A percentile compares a stretch with the other conserved stretches of the same genome.
These are phyloP conservation scores for Leptocoma aspasia DNA, from an alignment of 2,113 vertebrate species.

Conservation along the genomic window DNA sequence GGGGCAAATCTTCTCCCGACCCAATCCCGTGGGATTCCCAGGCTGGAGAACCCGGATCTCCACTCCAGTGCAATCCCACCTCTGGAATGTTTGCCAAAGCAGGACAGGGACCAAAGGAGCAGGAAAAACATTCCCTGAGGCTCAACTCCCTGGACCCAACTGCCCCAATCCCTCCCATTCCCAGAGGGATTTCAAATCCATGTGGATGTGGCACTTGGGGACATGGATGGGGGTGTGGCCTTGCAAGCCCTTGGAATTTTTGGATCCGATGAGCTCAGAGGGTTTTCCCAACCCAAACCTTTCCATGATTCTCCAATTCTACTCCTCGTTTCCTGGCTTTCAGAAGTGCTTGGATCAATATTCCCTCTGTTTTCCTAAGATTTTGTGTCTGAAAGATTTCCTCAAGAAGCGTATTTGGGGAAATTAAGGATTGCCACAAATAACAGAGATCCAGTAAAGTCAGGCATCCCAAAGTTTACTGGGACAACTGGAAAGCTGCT, in stretches of 20 bases:
- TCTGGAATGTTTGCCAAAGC: background rate
- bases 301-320: background rate
- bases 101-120: background rate
- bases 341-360: rapidly evolving
- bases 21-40: rapidly evolving
- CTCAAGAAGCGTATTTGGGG: background rate
- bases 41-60: rapidly evolving
- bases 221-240: rapidly evolving
- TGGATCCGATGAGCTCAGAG: rapidly evolving
- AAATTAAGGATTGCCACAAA: background rate
- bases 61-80: rapidly evolving
- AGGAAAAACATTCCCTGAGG: background rate
- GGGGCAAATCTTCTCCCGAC: background rate
- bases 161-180: background rate
- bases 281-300: background rate
- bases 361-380: background rate
- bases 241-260: background rate
- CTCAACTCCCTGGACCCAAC: background rate
- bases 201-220: background rate
- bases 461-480: background rate
- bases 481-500: background rate
- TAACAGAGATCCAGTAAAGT: background rate
- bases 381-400: background rate
- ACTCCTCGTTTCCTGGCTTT: background rate
- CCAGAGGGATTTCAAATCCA: background rate